These are phyloP conservation scores for Brachyptera risi DNA, from an alignment of 2,888 invertebrate genomes.

Conservation along the genomic window DNA sequence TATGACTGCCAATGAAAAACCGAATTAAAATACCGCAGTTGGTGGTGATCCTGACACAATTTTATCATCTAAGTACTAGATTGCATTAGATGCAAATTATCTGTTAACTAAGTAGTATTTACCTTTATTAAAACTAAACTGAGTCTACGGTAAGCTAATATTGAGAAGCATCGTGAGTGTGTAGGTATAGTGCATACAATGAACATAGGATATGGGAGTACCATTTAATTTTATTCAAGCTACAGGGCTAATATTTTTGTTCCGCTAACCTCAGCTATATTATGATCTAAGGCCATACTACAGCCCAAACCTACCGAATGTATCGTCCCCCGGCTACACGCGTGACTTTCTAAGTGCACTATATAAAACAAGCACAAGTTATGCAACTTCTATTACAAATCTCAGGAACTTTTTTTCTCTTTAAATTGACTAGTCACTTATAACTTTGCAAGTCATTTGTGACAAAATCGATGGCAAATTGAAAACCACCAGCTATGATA, in stretches of 20 bases:
- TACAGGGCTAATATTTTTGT: conserved; percentile 16
- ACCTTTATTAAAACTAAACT: conserved; percentile 23
- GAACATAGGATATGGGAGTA: conserved; percentile 26
- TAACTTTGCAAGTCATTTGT: conserved; percentile 24
- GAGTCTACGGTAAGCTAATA: conserved; percentile 22
- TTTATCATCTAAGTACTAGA: conserved; percentile 28
- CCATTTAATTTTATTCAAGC: conserved; percentile 18
- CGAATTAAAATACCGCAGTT: conserved; percentile 13
- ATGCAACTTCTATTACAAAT: conserved; percentile 31
- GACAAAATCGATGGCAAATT: conserved; percentile 31
- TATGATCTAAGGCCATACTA: conserved; percentile 11
- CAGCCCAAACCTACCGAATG: conserved; percentile 11
- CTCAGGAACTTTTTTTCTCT: conserved; percentile 35
- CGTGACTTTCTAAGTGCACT: conserved; percentile 28
- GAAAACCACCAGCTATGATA: conserved; percentile 26
- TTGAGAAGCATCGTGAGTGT: conserved; percentile 25
- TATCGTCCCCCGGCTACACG: background rate
- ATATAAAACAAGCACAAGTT: conserved; percentile 34
- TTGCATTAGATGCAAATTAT: conserved; percentile 21
- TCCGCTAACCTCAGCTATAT: conserved; percentile 21
- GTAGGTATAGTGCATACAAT: conserved; percentile 24
- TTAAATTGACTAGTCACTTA: conserved; percentile 36
- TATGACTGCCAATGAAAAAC: conserved; percentile 6
- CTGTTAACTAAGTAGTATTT: conserved; percentile 18
- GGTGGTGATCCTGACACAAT: conserved; percentile 8